These are phyloP conservation scores for Metacarcinus magister DNA, from an alignment of 2,888 invertebrate genomes.

Conservation along the genomic window DNA sequence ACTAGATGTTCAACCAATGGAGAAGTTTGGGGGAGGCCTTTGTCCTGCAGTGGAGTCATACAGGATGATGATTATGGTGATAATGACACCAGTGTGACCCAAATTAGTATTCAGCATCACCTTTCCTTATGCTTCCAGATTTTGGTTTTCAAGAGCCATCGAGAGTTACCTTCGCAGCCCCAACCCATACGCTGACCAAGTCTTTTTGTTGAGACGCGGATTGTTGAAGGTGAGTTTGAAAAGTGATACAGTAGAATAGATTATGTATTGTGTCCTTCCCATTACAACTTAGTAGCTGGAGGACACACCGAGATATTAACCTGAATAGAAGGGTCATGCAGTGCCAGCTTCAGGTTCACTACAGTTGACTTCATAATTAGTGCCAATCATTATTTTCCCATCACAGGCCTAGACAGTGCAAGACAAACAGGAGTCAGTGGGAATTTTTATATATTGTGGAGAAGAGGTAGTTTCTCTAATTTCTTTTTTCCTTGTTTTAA, in stretches of 20 bases:
- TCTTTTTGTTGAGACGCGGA: constrained; percentile 84
- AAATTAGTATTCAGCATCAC: neutral
- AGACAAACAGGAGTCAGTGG: neutral
- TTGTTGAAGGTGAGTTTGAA: constrained; percentile 83
- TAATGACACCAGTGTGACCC: neutral
- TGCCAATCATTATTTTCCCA: too few species aligned
- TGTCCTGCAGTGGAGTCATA: neutral
- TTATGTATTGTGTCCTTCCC: neutral
- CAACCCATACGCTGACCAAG: constrained; percentile 82
- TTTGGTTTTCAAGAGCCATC: constrained; percentile 83
- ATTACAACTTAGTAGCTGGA: neutral
- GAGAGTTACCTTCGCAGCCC: constrained; percentile 83
- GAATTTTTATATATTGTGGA: neutral
- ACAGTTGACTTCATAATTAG: too few species aligned
- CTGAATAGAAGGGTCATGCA: too few species aligned
- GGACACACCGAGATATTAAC: too few species aligned
- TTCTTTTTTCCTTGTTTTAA: neutral
- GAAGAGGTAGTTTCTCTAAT: too few species aligned
- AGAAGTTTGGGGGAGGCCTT: neutral
- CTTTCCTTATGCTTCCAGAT: constrained; percentile 74
- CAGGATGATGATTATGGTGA: neutral
- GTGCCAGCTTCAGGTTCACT: too few species aligned
- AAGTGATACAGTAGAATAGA: neutral
- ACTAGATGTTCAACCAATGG: too few species aligned
- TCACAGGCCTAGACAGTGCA: too few species aligned